phyloP scores from a whole-genome alignment of 2,113 vertebrate genomes.

The Alligator mississippiensis region DNA sequence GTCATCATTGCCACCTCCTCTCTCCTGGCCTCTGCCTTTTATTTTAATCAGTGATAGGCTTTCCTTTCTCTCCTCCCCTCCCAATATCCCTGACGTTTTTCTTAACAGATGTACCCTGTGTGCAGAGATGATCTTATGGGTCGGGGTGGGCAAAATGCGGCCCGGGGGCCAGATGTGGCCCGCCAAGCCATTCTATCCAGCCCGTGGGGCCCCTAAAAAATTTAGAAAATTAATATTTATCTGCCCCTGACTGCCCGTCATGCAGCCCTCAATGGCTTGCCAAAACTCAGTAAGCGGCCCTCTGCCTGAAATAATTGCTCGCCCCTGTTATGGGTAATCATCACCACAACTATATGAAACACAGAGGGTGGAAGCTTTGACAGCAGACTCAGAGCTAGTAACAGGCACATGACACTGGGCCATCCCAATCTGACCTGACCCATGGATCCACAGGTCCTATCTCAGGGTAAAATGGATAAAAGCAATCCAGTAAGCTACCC shows the following conservation, averaged over 20 bases:
- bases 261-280: too few relatives aligned
- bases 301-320: too few relatives aligned
- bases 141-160: too few relatives aligned
- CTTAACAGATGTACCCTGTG: neutral
- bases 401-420: neutral
- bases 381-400: neutral
- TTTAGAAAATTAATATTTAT: too few relatives aligned
- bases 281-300: too few relatives aligned
- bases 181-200: too few relatives aligned
- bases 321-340: neutral
- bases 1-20: constrained; percentile 47
- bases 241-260: too few relatives aligned
- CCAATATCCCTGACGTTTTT: constrained; percentile 46
- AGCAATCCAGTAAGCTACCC: fast-evolving
- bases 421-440: neutral
- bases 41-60: constrained; percentile 59
- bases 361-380: neutral
- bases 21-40: constrained; percentile 56
- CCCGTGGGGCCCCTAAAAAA: too few relatives aligned
- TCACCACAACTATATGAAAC: fast-evolving
- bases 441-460: fast-evolving
- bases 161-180: too few relatives aligned
- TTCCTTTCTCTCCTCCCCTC: neutral
- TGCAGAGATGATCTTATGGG: neutral
- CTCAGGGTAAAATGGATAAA: fast-evolving